Conservation (phyloP, 1,140 invertebrate genomes). For the Argopecten irradians region DNA sequence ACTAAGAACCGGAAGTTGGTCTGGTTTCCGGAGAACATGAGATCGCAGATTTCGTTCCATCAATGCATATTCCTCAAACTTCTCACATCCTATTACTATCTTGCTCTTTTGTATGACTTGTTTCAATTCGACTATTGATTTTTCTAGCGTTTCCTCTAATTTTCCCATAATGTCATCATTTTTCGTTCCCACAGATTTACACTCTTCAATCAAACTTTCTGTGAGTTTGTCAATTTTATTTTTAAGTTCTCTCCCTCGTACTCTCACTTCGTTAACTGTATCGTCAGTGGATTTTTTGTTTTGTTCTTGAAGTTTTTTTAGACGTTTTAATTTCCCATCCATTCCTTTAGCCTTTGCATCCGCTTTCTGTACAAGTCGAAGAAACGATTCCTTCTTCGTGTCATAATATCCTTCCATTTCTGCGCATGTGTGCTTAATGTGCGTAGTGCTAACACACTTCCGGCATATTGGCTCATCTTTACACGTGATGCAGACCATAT, state of each 20-base stretch:
- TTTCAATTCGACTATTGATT: neutral
- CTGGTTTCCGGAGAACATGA: neutral
- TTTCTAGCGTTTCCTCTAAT: neutral
- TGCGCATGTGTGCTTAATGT: neutral
- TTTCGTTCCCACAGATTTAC: neutral
- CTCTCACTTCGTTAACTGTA: conserved; percentile 5
- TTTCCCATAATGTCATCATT: neutral
- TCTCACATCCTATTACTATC: conserved; percentile 22
- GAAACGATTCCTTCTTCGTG: neutral
- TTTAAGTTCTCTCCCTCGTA: neutral
- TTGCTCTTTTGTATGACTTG: neutral
- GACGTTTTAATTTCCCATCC: neutral
- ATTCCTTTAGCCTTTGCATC: neutral
- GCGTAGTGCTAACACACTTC: neutral
- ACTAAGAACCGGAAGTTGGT: neutral
- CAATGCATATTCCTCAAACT: neutral
- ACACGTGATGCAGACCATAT: neutral
- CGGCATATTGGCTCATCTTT: neutral
- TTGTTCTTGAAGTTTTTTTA: conserved; percentile 5
- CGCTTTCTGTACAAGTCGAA: neutral
- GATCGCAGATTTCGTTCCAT: conserved; percentile 20
- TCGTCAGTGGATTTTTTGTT: neutral
- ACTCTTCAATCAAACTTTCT: neutral
- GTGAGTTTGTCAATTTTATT: neutral
- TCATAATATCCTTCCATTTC: conserved; percentile 7